Percentiles rank a stretch among this genome's conserved stretches.
Evolutionary conservation across 1,140 invertebrate species (phyloP).

Genomic region (Leptinotarsa texana): DNA sequence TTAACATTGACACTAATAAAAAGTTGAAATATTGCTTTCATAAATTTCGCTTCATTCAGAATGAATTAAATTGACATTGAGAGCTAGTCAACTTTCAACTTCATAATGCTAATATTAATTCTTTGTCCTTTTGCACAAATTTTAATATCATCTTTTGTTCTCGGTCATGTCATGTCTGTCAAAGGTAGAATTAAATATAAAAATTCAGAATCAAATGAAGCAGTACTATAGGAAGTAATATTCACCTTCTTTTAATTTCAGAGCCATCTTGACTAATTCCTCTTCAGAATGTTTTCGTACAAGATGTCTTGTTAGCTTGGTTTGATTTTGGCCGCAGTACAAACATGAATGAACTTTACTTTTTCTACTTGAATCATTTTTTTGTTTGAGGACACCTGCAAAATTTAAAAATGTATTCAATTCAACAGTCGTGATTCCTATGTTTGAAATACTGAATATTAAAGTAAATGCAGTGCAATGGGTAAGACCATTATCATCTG

Average conservation of each 20-base stretch:
- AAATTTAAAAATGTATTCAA: too few species aligned
- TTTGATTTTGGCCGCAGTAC: background rate
- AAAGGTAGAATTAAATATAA: background rate
- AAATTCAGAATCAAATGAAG: background rate
- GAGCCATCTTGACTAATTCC: background rate
- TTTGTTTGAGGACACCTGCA: too few species aligned
- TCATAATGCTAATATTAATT: too few species aligned
- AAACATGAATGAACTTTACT: background rate
- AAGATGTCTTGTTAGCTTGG: background rate
- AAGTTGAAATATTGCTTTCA: background rate
- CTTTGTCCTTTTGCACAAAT: background rate
- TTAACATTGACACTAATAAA: background rate
- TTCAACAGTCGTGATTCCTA: too few species aligned
- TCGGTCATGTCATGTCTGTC: background rate
- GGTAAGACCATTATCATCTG: too few species aligned
- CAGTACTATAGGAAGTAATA: background rate
- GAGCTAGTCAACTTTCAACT: too few species aligned
- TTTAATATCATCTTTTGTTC: background rate
- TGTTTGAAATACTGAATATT: too few species aligned
- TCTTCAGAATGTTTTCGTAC: background rate
- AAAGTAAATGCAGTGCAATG: too few species aligned
- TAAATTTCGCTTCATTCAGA: constrained; percentile 1
- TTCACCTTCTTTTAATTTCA: background rate
- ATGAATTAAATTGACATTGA: background rate
- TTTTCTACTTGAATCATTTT: background rate